Base-by-base conservation (phyloP, 2,888 invertebrate species). In the Rosalia funebris region DNA sequence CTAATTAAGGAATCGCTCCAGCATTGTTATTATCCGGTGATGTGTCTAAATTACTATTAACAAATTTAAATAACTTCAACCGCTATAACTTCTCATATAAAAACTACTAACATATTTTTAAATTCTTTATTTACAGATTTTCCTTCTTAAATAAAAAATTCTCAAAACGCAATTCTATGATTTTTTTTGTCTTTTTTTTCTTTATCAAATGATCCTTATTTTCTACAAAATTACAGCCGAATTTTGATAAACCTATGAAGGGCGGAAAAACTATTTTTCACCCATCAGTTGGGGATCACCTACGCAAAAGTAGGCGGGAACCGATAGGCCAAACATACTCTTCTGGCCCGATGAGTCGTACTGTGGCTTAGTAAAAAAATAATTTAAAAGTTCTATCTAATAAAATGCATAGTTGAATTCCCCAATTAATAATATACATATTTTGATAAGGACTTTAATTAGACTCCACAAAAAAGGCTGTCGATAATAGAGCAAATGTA, bases 361-460 rank as follows among this genome's bases (percentile, higher is more conserved):
- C 10, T 17, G 17, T 16, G 15, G 9, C 11, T 12, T 12, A 12
- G 1, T 41, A 41, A 19, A 14, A 41, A 41, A 17, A 41, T 41
- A 19, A 37, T 37, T 37, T 37, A 41, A 41, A 20, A 19, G 15
- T 36, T 47, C 36, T 20, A 25, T 41, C 11, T 37, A 46, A 46
- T 37, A 61, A 56, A 53, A 62, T 58, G 62, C 54, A 53, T 50
- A 54, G 50, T 32, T 37, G 56, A 65, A 69, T 69, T 69, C 66
- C 69, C 63, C 65, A 66, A 69, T 69, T 69, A 69, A 52, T 65
- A 69, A 69, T 69, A 69, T 66, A 65, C 61, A 64, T 56, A 62
- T 66, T 57, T 58, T 44, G 58, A 59, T 68, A 62, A 60, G 37
- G 37, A 62, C 58, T 32, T 42, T 50, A 39, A 50, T 20, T 50